Evolutionary conservation across 2,888 invertebrate species (phyloP).

Genomic region (Eilema sororculum): DNA sequence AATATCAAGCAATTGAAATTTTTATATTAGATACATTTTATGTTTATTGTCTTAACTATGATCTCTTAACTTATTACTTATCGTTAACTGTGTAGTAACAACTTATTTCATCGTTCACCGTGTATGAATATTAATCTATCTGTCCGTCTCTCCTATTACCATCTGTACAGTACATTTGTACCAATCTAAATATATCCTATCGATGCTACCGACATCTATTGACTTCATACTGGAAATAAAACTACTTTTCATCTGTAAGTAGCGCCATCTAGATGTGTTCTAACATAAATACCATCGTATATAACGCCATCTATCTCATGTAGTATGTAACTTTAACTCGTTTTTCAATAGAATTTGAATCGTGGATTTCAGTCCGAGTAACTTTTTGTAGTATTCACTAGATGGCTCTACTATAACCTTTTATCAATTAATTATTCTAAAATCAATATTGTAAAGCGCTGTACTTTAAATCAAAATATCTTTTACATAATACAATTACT

Average conservation of each 20-base stretch:
- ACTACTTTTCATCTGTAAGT: neutral
- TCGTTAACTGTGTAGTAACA: neutral
- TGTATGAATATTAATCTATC: too few species aligned
- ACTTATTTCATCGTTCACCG: too few species aligned
- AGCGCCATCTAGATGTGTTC: conserved; percentile 30
- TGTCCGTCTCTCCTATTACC: neutral
- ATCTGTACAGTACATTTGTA: neutral
- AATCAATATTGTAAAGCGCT: neutral
- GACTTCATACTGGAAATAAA: neutral
- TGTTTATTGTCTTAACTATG: too few species aligned
- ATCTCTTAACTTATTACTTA: too few species aligned
- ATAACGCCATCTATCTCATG: conserved; percentile 31
- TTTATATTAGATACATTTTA: too few species aligned
- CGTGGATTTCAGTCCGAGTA: neutral
- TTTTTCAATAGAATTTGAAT: too few species aligned
- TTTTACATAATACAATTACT: neutral
- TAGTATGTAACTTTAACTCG: neutral
- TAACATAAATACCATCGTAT: neutral
- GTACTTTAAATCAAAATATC: neutral
- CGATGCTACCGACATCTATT: conserved; percentile 35
- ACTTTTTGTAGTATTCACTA: conserved; percentile 3
- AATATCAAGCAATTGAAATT: too few species aligned
- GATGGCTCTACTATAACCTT: conserved; percentile 30
- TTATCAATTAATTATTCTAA: neutral
- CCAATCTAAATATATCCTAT: conserved; percentile 4